phyloP scores from a whole-genome alignment of 2,797 vertebrate species.

The Poecilia velifera region DNA sequence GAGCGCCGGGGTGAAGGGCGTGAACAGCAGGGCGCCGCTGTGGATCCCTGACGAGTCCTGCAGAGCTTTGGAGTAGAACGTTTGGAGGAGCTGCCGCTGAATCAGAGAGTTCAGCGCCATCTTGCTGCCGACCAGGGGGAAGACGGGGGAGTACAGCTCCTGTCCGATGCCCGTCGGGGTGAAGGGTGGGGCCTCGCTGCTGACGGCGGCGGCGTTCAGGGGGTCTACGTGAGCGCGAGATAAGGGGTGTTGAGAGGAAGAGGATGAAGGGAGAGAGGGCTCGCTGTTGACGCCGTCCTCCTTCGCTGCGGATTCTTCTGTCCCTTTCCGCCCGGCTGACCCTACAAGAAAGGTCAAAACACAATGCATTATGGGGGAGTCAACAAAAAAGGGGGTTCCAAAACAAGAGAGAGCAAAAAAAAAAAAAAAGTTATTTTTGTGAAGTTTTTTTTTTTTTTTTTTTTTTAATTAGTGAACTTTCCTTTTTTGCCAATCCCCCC shows the following conservation, averaged over 20 bases:
- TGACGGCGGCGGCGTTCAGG: slow-evolving; percentile 91
- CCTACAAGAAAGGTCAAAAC: slow-evolving; percentile 99
- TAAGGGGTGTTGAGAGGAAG: slow-evolving; percentile 89
- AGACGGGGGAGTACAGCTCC: slow-evolving; percentile 95
- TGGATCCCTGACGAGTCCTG: slow-evolving; percentile 86
- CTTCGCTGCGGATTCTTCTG: slow-evolving; percentile 87
- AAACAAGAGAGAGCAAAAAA: slow-evolving; percentile 73
- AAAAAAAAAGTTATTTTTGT: slow-evolving; percentile 70
- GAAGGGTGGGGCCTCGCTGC: slow-evolving; percentile 95
- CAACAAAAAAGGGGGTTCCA: slow-evolving; percentile 90
- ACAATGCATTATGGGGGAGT: slow-evolving; percentile 99
- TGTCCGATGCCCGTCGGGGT: slow-evolving; percentile 96
- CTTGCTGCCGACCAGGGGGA: slow-evolving; percentile 94
- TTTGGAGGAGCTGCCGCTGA: slow-evolving; percentile 97
- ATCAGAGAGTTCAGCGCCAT: slow-evolving; percentile 98
- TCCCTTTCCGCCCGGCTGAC: slow-evolving; percentile 99
- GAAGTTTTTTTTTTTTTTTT: slow-evolving; percentile 55
- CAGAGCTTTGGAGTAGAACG: slow-evolving; percentile 98
- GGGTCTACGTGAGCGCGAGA: slow-evolving; percentile 81
- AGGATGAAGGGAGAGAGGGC: slow-evolving; percentile 72
- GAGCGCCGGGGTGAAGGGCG: slow-evolving; percentile 93
- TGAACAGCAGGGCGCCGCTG: slow-evolving; percentile 92
- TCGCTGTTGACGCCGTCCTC: slow-evolving; percentile 88
- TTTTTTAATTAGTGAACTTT: slow-evolving; percentile 72
- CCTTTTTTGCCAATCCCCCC: slow-evolving; percentile 88